Base-by-base conservation (phyloP, 2,888 invertebrate species). In the Piscicola geometra region DNA sequence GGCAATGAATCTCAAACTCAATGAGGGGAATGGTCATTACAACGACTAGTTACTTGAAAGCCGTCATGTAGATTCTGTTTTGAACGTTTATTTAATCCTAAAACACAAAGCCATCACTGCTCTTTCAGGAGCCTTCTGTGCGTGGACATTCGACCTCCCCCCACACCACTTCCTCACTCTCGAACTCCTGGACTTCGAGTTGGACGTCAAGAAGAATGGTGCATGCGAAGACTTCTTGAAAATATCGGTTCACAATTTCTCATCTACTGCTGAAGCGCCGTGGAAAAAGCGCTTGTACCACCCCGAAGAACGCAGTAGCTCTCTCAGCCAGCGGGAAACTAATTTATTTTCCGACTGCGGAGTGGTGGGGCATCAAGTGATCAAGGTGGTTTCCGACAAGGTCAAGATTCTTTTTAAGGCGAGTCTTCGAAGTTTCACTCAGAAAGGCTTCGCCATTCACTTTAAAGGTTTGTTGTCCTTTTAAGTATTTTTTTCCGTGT, bases 181-280 rank as follows among this genome's bases (percentile, higher is more conserved):
- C 3, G 35, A 32, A 67, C 67, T 67, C 21, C 30, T 30, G 28
- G 67, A 67, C 28, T 67, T 67, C 33, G 67, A 67, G 67, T 32
- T 67, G 28, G 67, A 67, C n/a, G 35, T 67, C 28, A 67, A 67
- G 33, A 67, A 35, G 35, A n/a, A 67, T 30, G 67, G 67, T 30
- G 67, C 30, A 15, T 67, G 67, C 28, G 35, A 67, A 35, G 67
- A 56, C 25, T 56, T 56, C n/a, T 56, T 56, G 60, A 21, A 56
- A 25, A 56, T 56, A 5, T 25, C 21, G 9, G 5, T 56, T 21
- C 21, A 56, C 21, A 56, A 56, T 21, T 47, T 47, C 21, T 15
- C 50, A 47, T 25, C 21, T n/a, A 15, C 21, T n/a, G n/a, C 60
- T 21, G 60, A 56, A 21, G n/a, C 5, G 3, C 15, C n/a, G 5